These are phyloP conservation scores for Clivina fossor DNA, from an alignment of 2,888 invertebrate species.

Conservation along the genomic window DNA sequence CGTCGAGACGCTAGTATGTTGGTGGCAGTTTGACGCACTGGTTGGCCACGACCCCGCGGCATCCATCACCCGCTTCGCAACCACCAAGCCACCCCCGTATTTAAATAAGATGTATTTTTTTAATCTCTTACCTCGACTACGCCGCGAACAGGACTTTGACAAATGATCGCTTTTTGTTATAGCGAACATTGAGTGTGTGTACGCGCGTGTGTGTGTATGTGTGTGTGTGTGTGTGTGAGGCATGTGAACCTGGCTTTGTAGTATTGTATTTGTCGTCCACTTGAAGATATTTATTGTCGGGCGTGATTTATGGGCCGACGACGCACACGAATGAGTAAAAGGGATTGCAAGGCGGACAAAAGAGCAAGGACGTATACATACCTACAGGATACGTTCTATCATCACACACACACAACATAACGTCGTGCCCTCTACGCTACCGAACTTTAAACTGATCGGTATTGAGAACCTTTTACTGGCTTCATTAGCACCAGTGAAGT, in stretches of 20 bases:
- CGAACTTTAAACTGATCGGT: no score
- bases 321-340: conserved; percentile 38
- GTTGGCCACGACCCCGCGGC: conserved; percentile 9
- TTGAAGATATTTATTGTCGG: conserved; percentile 48
- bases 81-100: conserved; percentile 33
- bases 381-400: no score
- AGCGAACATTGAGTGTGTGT: no score
- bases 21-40: conserved; percentile 27
- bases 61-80: conserved; percentile 16
- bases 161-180: conserved; percentile 43
- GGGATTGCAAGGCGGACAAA: no score
- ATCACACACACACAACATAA: no score
- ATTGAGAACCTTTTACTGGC: no score
- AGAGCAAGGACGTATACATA: no score
- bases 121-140: conserved; percentile 42
- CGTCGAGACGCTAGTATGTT: neutral
- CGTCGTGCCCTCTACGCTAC: no score
- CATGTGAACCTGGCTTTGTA: conserved; percentile 40
- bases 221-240: conserved; percentile 36
- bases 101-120: conserved; percentile 47
- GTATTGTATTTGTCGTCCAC: conserved; percentile 50
- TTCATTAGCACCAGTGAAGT: no score
- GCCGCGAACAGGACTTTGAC: conserved; percentile 43
- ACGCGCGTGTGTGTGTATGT: no score
- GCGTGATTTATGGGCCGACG: conserved; percentile 46